Conservation (phyloP, 2,888 invertebrate species). For the Polydesmus complanatus region DNA sequence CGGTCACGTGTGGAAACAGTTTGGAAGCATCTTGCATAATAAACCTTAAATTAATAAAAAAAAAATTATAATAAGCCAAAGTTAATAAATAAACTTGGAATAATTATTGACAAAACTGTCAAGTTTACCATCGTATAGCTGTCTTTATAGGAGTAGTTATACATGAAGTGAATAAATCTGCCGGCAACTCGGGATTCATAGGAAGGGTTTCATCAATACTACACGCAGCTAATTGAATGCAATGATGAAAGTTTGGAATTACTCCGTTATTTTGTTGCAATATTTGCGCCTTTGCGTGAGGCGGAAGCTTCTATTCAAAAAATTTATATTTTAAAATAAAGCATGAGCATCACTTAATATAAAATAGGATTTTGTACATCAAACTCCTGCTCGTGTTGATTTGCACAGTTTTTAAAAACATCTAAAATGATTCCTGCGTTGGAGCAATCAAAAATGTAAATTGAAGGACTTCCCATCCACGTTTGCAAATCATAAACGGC, state of each 20-base stretch:
- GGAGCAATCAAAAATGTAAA: slow-evolving; percentile 98
- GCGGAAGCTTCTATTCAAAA: background rate
- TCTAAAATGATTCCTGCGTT: slow-evolving; percentile 95
- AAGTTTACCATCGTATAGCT: slow-evolving; percentile 66
- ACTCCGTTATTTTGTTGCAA: slow-evolving; percentile 11
- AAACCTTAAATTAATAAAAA: slow-evolving; percentile 40
- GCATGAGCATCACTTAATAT: background rate
- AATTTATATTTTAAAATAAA: background rate
- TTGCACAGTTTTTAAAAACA: slow-evolving; percentile 58
- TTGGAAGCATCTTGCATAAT: slow-evolving; percentile 69
- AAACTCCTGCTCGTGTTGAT: slow-evolving; percentile 73
- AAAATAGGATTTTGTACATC: slow-evolving; percentile 36
- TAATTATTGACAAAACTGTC: slow-evolving; percentile 16
- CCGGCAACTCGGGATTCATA: slow-evolving; percentile 93
- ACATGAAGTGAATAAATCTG: slow-evolving; percentile 93
- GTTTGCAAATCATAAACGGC: slow-evolving; percentile 96
- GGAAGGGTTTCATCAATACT: slow-evolving; percentile 84
- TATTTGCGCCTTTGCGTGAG: background rate
- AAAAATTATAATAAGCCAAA: background rate
- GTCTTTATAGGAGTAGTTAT: slow-evolving; percentile 96
- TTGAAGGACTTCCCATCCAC: slow-evolving; percentile 99
- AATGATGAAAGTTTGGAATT: slow-evolving; percentile 52
- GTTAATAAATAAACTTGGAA: background rate
- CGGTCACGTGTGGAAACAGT: slow-evolving; percentile 62
- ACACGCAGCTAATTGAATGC: slow-evolving; percentile 90